phyloP scores from a whole-genome alignment of 2,888 invertebrate species.

The Chalcis sispes region DNA sequence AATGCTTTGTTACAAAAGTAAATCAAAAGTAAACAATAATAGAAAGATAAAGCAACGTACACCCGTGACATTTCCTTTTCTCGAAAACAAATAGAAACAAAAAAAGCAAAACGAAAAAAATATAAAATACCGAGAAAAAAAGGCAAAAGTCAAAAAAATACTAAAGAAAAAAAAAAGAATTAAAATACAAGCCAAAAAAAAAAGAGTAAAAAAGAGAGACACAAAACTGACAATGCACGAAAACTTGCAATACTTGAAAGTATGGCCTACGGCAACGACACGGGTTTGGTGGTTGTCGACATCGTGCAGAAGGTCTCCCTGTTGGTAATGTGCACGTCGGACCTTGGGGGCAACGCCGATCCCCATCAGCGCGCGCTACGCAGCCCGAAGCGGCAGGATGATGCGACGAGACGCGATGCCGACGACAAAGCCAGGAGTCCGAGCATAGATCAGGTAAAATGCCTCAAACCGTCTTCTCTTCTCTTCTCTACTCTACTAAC shows the following conservation, averaged over 20 bases:
- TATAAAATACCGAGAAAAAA: background rate
- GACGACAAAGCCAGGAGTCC: constrained; percentile 86
- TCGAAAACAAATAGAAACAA: too few species aligned
- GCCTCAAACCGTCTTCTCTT: constrained; percentile 50
- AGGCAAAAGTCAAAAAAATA: background rate
- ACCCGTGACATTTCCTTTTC: too few species aligned
- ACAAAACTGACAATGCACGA: constrained; percentile 6
- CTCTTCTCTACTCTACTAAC: background rate
- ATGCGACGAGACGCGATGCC: constrained; percentile 67
- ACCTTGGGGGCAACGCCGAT: constrained; percentile 93
- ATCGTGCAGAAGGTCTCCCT: constrained; percentile 93
- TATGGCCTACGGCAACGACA: constrained; percentile 98
- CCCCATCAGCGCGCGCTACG: constrained; percentile 89
- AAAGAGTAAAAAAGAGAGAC: background rate
- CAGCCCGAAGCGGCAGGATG: constrained; percentile 82
- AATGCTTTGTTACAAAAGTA: too few species aligned
- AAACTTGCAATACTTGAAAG: constrained; percentile 80
- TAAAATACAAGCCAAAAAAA: background rate
- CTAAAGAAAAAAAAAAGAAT: background rate
- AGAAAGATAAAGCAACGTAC: too few species aligned
- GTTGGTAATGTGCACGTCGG: constrained; percentile 91
- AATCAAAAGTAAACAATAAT: too few species aligned
- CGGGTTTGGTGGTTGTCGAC: constrained; percentile 96
- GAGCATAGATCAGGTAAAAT: constrained; percentile 91
- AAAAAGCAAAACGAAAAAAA: background rate